Evolutionary conservation across 1,140 invertebrate species (phyloP), one percentile per base, ranked within the genome.

Genomic region (Trichonephila inaurata): DNA sequence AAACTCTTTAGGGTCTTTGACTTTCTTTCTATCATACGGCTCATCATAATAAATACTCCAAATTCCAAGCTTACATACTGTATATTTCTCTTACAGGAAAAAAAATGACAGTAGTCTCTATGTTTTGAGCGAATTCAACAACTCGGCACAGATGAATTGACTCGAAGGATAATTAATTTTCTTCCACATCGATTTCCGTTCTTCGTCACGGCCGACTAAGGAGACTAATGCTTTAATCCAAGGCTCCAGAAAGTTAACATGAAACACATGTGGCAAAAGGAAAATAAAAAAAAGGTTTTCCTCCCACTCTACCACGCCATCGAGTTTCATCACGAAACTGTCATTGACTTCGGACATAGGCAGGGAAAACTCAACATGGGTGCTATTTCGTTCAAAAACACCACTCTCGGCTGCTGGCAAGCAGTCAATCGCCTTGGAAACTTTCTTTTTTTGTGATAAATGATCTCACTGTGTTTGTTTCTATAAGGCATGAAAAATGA

Each of bases 401-500:
- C n/a, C 10, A 24, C 66, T 28, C 8, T 12, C 14, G 0, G n/a
- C 24, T 4, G 66, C 66, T 69, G 66, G 66, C 21, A n/a, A 83
- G 19, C 51, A 83, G 81, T 83, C 81, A 83, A 83, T 83, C 44
- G 81, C 33, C 81, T 83, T 83, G 28, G n/a, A 86, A 58, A 19
- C 16, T 60, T 5, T 28, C 18, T 21, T 19, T 44, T 82, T 8
- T 82, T 69, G 44, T 89, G 87, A 89, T 89, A 62, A 62, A 89
- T 89, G 24, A 69, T 28, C 58, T 16, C 18, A 6, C 44, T 19
- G 83, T 86, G 83, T 89, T 64, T 89, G 87, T 89, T 69, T 62
- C 81, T 83, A 21, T 21, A 51, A 83, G 81, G 81, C 87, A 89
- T 69, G 87, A 89, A 89, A 69, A 89, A 89, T 89, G 87, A 89